A percentile compares a stretch with the other conserved stretches of the same genome.
These are phyloP conservation scores for Sialia sialis DNA, from an alignment of 2,113 vertebrate species.

Conservation along the genomic window DNA sequence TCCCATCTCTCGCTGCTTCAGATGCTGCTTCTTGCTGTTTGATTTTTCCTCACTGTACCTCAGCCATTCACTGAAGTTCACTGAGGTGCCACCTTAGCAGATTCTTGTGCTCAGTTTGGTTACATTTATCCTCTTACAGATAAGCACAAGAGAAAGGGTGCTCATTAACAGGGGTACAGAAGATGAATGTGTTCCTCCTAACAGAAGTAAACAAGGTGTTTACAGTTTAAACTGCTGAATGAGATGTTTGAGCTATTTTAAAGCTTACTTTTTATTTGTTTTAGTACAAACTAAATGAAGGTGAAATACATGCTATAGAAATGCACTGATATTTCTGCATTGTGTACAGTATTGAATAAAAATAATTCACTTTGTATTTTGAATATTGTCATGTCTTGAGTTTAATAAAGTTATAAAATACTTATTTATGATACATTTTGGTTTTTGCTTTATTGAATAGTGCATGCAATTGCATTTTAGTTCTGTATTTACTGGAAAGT, in stretches of 20 bases:
- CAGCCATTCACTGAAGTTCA: background rate
- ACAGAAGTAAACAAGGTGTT: conserved; percentile 77
- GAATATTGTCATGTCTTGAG: conserved; percentile 83
- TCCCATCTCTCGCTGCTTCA: conserved; percentile 32
- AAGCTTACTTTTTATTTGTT: conserved; percentile 83
- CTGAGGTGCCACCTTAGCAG: conserved; percentile 22
- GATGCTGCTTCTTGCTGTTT: conserved; percentile 41
- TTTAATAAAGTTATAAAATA: conserved; percentile 87
- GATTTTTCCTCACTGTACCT: background rate
- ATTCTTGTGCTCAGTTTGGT: conserved; percentile 30
- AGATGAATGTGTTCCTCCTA: conserved; percentile 61
- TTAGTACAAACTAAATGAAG: conserved; percentile 87
- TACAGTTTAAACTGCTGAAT: conserved; percentile 85
- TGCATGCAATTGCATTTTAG: background rate
- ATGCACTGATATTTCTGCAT: conserved; percentile 90
- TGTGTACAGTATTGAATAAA: conserved; percentile 93
- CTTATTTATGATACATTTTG: conserved; percentile 90
- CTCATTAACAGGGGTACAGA: conserved; percentile 64
- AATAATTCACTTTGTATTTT: conserved; percentile 86
- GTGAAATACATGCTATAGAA: conserved; percentile 85
- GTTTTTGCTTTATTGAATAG: conserved; percentile 48
- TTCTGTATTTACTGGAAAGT: background rate
- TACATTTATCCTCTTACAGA: conserved; percentile 39
- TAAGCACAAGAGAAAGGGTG: conserved; percentile 74
- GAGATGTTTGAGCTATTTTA: conserved; percentile 83